phyloP scores from a whole-genome alignment of 2,888 invertebrate genomes.

The Abrostola tripartita region DNA sequence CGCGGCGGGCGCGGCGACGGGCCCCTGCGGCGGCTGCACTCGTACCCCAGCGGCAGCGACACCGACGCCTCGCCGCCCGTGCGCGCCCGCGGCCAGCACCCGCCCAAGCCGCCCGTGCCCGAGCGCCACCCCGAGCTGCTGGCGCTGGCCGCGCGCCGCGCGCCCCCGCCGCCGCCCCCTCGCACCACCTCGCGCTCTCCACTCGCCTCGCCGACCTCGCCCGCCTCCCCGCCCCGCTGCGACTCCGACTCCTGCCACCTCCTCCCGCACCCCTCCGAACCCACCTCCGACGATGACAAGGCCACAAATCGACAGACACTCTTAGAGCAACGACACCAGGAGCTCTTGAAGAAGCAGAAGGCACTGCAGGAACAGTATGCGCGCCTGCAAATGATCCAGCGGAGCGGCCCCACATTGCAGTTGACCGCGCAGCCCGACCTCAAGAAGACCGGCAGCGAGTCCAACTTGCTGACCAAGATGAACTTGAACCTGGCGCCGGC shows the following conservation, averaged over 20 bases:
- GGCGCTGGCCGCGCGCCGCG: slow-evolving; percentile 91
- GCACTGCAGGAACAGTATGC: slow-evolving; percentile 97
- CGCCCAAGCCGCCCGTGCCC: slow-evolving; percentile 93
- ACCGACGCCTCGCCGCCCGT: slow-evolving; percentile 93
- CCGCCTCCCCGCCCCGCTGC: slow-evolving; percentile 89
- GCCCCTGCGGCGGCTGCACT: slow-evolving; percentile 92
- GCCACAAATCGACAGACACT: slow-evolving; percentile 90
- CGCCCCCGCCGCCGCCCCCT: slow-evolving; percentile 97
- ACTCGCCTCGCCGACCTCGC: slow-evolving; percentile 94
- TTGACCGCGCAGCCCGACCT: slow-evolving; percentile 90
- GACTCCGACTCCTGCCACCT: slow-evolving; percentile 65
- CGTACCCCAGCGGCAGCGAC: slow-evolving; percentile 95
- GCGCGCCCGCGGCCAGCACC: slow-evolving; percentile 88
- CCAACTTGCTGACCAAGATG: slow-evolving; percentile 95
- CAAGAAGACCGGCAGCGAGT: slow-evolving; percentile 96
- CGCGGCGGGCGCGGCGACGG: slow-evolving; percentile 75
- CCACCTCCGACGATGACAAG: slow-evolving; percentile 73
- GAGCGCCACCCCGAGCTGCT: slow-evolving; percentile 94
- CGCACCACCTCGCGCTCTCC: slow-evolving; percentile 96
- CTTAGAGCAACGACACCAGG: slow-evolving; percentile 96
- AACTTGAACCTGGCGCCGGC: slow-evolving; percentile 90
- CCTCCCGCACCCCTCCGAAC: slow-evolving; percentile 65
- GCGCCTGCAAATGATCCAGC: slow-evolving; percentile 95
- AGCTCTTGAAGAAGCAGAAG: slow-evolving; percentile 95
- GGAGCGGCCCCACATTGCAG: slow-evolving; percentile 91